A percentile compares a stretch with the other conserved stretches of the same genome.
Evolutionary conservation across 2,113 vertebrate genomes (phyloP).

Genomic region (Uria aalge): DNA sequence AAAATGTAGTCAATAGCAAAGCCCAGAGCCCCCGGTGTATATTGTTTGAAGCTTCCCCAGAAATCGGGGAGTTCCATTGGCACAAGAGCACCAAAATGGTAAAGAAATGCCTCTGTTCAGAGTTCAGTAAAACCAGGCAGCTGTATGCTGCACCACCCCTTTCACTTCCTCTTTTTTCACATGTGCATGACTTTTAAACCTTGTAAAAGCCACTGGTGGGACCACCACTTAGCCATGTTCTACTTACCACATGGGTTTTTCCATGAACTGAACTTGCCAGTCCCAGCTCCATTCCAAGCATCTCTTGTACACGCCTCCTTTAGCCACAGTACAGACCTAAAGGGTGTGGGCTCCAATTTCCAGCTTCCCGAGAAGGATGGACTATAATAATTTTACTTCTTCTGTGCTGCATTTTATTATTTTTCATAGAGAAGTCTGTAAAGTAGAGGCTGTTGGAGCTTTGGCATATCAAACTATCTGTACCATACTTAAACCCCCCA

Average conservation of each 20-base stretch:
- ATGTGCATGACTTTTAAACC: background rate
- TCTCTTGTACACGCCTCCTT: background rate
- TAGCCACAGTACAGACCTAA: background rate
- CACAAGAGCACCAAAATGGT: background rate
- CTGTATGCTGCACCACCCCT: background rate
- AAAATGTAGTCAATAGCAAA: background rate
- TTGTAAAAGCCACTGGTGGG: background rate
- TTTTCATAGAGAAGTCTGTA: background rate
- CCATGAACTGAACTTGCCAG: background rate
- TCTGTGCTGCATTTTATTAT: background rate
- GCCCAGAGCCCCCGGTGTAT: background rate
- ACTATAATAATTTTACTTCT: background rate
- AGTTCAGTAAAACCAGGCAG: background rate
- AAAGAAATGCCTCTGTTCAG: background rate
- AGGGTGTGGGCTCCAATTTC: background rate
- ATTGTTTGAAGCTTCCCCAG: background rate
- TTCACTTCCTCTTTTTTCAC: background rate
- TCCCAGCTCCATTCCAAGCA: background rate
- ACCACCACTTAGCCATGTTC: background rate
- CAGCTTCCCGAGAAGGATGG: background rate
- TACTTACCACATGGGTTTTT: background rate
- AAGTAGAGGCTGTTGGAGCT: background rate
- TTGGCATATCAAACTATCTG: background rate
- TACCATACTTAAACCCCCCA: background rate
- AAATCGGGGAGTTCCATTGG: background rate